Percentiles rank a stretch among this genome's conserved stretches.
Evolutionary conservation across 2,113 vertebrate genomes (phyloP).

Genomic region (Rhinichthys klamathensis): DNA sequence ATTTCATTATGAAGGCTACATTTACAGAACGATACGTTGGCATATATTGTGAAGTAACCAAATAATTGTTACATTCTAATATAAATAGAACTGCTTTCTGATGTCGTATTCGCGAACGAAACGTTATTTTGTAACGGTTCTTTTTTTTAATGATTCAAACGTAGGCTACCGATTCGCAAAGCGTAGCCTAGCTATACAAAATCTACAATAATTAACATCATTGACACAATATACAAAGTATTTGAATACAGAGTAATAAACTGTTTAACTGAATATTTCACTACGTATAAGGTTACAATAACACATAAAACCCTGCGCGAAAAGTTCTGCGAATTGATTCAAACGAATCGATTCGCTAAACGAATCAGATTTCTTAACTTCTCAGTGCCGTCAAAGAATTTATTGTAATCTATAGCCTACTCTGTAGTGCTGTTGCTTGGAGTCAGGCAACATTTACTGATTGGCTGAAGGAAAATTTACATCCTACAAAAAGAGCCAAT

Average conservation of each 20-base stretch:
- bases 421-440: too few species aligned
- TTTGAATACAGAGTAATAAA: background rate
- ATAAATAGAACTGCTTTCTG: background rate
- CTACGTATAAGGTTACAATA: background rate
- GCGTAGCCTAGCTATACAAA: background rate
- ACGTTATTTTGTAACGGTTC: background rate
- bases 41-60: background rate
- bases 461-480: slow-evolving; percentile 2
- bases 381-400: too few species aligned
- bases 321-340: background rate
- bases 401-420: too few species aligned
- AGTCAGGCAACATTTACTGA: background rate
- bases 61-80: background rate
- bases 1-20: too few species aligned
- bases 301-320: background rate
- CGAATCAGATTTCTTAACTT: background rate
- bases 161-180: background rate
- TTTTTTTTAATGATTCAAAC: background rate
- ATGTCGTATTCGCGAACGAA: background rate
- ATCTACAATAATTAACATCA: background rate
- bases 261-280: background rate
- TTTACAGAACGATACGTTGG: background rate
- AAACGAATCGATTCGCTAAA: background rate
- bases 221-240: background rate
- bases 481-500: background rate